Evolutionary conservation across 2,797 vertebrate genomes (phyloP), one percentile per base, ranked within the genome.

Genomic region (Parambassis ranga): DNA sequence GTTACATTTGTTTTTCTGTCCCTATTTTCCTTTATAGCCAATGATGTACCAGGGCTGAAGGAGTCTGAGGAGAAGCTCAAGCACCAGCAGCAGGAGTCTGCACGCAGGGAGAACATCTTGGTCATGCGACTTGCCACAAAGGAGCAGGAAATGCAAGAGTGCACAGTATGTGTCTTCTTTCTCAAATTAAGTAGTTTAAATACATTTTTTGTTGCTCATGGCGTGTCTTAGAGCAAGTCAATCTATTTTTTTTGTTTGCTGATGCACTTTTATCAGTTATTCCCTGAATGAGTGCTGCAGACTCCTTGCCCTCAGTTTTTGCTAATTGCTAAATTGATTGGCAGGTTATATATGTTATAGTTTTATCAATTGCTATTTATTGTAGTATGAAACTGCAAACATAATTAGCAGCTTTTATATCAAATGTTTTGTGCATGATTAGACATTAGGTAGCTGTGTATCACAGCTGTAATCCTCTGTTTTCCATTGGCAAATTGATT

Each of bases 71-170:
- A 99, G 87, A 99, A 99, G 86, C 70, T 99, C 67, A 99, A 99
- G 89, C 97, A 99, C 70, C 97, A 99, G 70, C 98, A 99, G 87
- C 98, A 99, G 81, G 98, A 99, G 75, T 98, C 98, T 71, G 96
- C 97, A 13, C 94, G 97, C 76, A 93, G 97, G 79, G 98, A 99
- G 87, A 99, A 99, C 91, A 98, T 99, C 87, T 91, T 99, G 83
- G 96, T 99, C 71, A 99, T 99, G 97, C 91, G 98, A 61, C 94
- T 99, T 73, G 98, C 97, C 85, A 99, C 98, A 69, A 98, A 99
- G 91, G 98, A 99, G 51, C 98, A 99, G 86, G 98, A 99, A 84
- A 99, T 99, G 98, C 98, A 99, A 77, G 97, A 99, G 90, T 99
- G 97, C 93, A 99, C 98, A 83, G 98, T 99, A 92, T 91, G 97